Conservation (phyloP, 2,888 invertebrate species). For the Drosophila glabriapex region DNA sequence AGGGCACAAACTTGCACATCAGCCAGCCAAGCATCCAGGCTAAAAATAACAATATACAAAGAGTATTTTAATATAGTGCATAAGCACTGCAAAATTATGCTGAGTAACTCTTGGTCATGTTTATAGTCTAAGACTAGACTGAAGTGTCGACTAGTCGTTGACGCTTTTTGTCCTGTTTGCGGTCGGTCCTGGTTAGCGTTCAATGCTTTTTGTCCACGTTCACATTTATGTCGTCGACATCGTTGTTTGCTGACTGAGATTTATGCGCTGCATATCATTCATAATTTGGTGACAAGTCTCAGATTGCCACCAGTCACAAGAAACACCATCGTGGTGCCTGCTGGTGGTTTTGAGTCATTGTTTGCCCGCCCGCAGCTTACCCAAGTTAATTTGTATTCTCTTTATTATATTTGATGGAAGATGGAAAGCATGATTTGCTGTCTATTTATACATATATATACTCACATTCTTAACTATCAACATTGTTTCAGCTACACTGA, state of each 20-base stretch:
- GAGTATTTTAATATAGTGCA: constrained; percentile 37
- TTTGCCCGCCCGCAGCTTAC: constrained; percentile 52
- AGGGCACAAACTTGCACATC: constrained; percentile 98
- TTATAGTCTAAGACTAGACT: constrained; percentile 26
- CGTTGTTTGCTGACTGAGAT: constrained; percentile 76
- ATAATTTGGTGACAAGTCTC: constrained; percentile 80
- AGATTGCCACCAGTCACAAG: constrained; percentile 57
- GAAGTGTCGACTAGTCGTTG: constrained; percentile 5
- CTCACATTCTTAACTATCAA: neutral
- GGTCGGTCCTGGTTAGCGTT: constrained; percentile 46
- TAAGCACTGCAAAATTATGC: constrained; percentile 70
- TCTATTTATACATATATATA: constrained; percentile 24
- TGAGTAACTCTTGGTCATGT: constrained; percentile 70
- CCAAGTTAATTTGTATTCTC: constrained; percentile 76
- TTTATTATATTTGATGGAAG: constrained; percentile 65
- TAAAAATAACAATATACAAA: constrained; percentile 85
- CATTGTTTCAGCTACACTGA: neutral
- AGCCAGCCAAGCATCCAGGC: constrained; percentile 98
- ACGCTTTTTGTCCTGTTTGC: constrained; percentile 27
- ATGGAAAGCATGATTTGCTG: constrained; percentile 45
- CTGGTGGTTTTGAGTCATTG: constrained; percentile 6
- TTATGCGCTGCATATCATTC: constrained; percentile 79
- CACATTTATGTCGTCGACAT: constrained; percentile 36
- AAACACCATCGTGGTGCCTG: constrained; percentile 22
- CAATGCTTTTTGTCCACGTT: constrained; percentile 42